Base-by-base conservation (phyloP, 2,888 invertebrate species). In the Amiota communis region DNA sequence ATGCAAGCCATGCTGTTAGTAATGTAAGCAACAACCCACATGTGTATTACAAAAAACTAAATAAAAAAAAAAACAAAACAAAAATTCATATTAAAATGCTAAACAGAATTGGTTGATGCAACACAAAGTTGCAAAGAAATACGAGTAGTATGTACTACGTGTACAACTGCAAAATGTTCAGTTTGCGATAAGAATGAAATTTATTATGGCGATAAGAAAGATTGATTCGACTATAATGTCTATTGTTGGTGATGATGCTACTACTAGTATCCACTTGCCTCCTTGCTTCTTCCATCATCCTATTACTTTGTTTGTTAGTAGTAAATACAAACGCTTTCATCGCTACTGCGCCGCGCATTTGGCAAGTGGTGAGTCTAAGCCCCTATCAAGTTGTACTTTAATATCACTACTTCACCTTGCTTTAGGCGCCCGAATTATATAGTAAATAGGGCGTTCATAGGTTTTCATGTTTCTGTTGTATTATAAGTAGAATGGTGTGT, bases 151-250 rank as follows among this genome's bases (percentile, higher is more conserved):
- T 23, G 36, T 6, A 36, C 4, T 6, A 63, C 13, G 4, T 23
- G 23, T 23, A 63, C 63, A 13, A 36, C 63, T 63, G 63, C 36
- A 63, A n/a, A 63, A 36, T 23, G 36, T 36, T 23, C 63, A 63
- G n/a, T 46, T 63, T 63, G 46, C 63, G 63, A 63, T 63, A 63
- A 63, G 63, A 63, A 36, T 63, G n/a, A 63, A 63, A 63, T 63
- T 63, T 63, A 63, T 36, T 23, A 63, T 63, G 36, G 36, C 63
- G 63, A 63, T 63, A 63, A 63, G 63, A 63, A 63, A 63, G 63
- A 63, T 63, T 63, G 63, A 63, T 63, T 63, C 36, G 20, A 36
- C 63, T 63, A 63, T 63, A 63, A 63, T 13, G 23, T 36, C 63
- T 63, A 63, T 57, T 56, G 56, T 10, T 56, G 56, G 56, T 23